Percentiles rank a stretch among this genome's conserved stretches.
These are phyloP conservation scores for Falco naumanni DNA, from an alignment of 2,797 vertebrate genomes.

Conservation along the genomic window DNA sequence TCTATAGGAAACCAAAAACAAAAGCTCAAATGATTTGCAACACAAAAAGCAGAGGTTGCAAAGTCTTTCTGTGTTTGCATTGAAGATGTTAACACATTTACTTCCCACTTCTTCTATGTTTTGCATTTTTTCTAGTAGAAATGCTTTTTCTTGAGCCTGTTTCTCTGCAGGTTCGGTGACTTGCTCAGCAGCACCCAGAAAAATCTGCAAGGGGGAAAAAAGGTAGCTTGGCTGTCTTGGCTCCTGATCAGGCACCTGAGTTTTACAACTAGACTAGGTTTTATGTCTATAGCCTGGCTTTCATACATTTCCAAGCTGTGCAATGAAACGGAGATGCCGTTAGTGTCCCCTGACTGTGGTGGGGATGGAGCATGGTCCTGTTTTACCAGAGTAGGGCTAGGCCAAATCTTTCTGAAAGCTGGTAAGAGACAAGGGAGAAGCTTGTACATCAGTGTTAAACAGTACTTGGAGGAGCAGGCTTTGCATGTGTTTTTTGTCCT, in stretches of 20 bases:
- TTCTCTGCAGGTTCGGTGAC: neutral
- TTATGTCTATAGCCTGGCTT: neutral
- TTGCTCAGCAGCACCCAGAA: neutral
- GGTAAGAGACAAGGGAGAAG: neutral
- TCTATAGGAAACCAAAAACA: neutral
- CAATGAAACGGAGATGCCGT: neutral
- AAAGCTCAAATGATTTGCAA: neutral
- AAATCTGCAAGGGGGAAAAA: neutral
- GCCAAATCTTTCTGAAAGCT: neutral
- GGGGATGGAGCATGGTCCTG: neutral
- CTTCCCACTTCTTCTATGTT: neutral
- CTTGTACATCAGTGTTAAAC: neutral
- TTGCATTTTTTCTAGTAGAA: neutral
- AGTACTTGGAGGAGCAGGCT: neutral
- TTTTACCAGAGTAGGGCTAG: neutral
- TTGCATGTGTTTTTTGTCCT: neutral
- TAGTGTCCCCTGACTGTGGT: neutral
- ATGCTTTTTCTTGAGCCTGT: neutral
- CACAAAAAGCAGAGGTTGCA: neutral
- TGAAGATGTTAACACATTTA: neutral
- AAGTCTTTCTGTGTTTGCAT: constrained; percentile 3
- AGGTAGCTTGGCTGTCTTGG: neutral
- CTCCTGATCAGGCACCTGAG: neutral
- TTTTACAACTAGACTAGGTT: neutral
- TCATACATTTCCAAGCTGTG: neutral